Evolutionary conservation across 2,888 invertebrate genomes (phyloP).

Genomic region (Caenorhabditis doughertyi): DNA sequence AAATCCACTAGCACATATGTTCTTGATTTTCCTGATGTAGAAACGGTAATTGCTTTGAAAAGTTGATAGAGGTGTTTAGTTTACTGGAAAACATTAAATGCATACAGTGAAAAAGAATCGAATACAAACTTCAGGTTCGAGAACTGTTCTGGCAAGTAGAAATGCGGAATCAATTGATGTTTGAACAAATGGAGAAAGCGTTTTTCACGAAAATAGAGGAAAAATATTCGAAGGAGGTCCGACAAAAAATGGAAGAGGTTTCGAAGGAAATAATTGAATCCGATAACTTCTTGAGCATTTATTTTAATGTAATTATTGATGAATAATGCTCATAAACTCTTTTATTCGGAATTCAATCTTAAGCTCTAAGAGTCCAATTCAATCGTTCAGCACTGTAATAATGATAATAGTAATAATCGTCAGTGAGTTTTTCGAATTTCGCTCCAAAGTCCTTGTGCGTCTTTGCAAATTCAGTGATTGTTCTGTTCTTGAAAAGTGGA

Average conservation of each 20-base stretch:
- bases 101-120: too few species aligned
- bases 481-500: slow-evolving; percentile 37
- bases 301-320: neutral
- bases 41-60: neutral
- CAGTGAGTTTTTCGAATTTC: slow-evolving; percentile 30
- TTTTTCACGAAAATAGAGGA: neutral
- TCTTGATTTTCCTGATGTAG: neutral
- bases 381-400: neutral
- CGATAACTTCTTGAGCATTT: neutral
- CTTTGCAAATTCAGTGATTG: slow-evolving; percentile 9
- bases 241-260: neutral
- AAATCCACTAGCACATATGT: neutral
- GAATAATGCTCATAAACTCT: slow-evolving; percentile 7
- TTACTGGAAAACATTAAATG: too few species aligned
- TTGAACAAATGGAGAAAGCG: neutral
- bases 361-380: slow-evolving; percentile 24
- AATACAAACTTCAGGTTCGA: slow-evolving; percentile 14
- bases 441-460: slow-evolving; percentile 31
- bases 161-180: neutral
- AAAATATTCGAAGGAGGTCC: neutral
- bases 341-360: neutral
- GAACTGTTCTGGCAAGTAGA: slow-evolving; percentile 16
- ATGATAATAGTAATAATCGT: slow-evolving; percentile 13
- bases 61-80: too few species aligned
- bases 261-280: neutral